Base-by-base conservation (phyloP, 2,797 vertebrate genomes). In the Halcyon leucocephala region DNA sequence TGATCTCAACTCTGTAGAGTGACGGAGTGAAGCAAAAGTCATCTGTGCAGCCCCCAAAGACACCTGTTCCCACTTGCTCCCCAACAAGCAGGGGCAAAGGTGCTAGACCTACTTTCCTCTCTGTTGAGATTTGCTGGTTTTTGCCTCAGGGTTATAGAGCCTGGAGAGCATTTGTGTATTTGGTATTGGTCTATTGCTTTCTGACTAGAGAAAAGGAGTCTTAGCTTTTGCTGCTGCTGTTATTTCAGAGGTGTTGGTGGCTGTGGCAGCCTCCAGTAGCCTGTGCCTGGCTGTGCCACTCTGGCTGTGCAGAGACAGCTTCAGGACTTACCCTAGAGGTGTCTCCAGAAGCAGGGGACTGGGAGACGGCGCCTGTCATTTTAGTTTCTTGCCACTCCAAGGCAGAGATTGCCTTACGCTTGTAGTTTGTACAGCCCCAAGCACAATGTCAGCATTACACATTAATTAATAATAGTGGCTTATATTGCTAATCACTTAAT, bases 391-490 rank as follows among this genome's bases (percentile, higher is more conserved):
- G 83, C 86, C 57, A 77, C 83, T 91, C 90, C 71, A 93, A 92
- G 83, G 94, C 89, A 95, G 76, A 86, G 78, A 93, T 78, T 94
- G 79, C 86, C 71, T 96, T 88, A 58, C 3, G 5, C 87, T 91
- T 83, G 71, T 93, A 94, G 86, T 92, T 96, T 90, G 93, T 94
- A 95, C 52, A 89, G 95, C 94, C 93, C 79, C 89, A 91, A 97
- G 95, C 94, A 96, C 92, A 95, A 94, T 95, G 92, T 97, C 94
- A 95, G 90, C 84, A 49, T 90, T 85, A 44, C 85, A 81, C 57
- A 78, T 94, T 97, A 96, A 96, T 96, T 97, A 96, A 97, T 97
- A 97, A 95, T 92, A 95, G 94, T 94, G 90, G 90, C 89, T 97
- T 96, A 95, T 96, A 96, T 94, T 92, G 84, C 79, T 96, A 97